Percentiles rank a stretch among this genome's conserved stretches.
Evolutionary conservation across 1,140 invertebrate species (phyloP).

Genomic region (Bombus superbus): DNA sequence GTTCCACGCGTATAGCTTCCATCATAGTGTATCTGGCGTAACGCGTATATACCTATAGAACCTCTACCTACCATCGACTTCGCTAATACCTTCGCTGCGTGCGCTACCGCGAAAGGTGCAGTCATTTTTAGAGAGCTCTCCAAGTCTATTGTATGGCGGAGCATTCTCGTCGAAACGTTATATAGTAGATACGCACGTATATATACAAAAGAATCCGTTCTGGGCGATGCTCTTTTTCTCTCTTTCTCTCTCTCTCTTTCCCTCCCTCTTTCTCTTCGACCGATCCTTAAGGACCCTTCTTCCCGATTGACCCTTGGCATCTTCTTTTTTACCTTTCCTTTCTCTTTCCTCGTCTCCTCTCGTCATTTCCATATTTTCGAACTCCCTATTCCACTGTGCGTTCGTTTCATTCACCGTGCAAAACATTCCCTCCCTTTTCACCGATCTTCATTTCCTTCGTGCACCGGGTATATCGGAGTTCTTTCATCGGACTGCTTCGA

Average conservation of each 20-base stretch:
- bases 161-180: slow-evolving; percentile 56
- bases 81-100: slow-evolving; percentile 56
- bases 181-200: slow-evolving; percentile 27
- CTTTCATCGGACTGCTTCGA: slow-evolving; percentile 42
- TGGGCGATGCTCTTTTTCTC: slow-evolving; percentile 18
- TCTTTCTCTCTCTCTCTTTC: slow-evolving; percentile 15
- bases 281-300: slow-evolving; percentile 55
- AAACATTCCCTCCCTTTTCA: background rate
- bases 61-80: slow-evolving; percentile 27
- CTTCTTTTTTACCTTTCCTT: background rate
- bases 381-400: background rate
- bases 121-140: slow-evolving; percentile 65
- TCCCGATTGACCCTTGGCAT: slow-evolving; percentile 56
- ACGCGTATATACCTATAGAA: slow-evolving; percentile 38
- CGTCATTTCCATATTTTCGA: background rate
- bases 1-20: slow-evolving; percentile 78
- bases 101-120: slow-evolving; percentile 49
- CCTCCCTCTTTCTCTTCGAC: slow-evolving; percentile 13
- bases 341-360: background rate
- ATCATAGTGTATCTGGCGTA: slow-evolving; percentile 38
- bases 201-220: slow-evolving; percentile 57
- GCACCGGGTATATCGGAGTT: slow-evolving; percentile 21
- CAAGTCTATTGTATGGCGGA: slow-evolving; percentile 57
- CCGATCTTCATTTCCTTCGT: slow-evolving; percentile 28
- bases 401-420: background rate